A percentile compares a stretch with the other conserved stretches of the same genome.
Conservation (phyloP, 1,140 invertebrate species). For the Drosophila nigromelanica region DNA sequence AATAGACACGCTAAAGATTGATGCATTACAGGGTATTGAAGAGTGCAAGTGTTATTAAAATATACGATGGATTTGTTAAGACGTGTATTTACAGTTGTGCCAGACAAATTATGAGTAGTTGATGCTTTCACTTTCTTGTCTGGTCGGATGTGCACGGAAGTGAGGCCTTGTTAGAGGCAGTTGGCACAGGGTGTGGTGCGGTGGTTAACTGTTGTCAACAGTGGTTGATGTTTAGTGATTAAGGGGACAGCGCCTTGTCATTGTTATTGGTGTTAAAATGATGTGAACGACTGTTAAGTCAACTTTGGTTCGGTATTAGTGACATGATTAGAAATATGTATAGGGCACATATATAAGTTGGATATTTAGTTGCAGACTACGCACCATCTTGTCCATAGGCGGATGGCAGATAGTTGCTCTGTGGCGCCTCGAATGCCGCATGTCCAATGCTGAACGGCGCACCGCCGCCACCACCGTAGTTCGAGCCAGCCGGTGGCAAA, state of each 20-base stretch:
- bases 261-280: slow-evolving; percentile 31
- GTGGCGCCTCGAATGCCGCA: slow-evolving; percentile 77
- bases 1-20: slow-evolving; percentile 15
- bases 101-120: slow-evolving; percentile 48
- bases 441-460: slow-evolving; percentile 75
- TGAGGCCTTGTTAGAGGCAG: slow-evolving; percentile 30
- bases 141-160: slow-evolving; percentile 46
- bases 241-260: slow-evolving; percentile 30
- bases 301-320: slow-evolving; percentile 10
- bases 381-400: slow-evolving; percentile 81
- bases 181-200: background rate
- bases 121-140: slow-evolving; percentile 72
- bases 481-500: slow-evolving; percentile 68
- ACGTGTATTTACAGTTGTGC: slow-evolving; percentile 61
- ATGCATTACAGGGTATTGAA: background rate
- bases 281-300: slow-evolving; percentile 8
- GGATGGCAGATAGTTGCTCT: slow-evolving; percentile 78
- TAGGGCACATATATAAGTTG: slow-evolving; percentile 21
- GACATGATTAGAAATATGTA: slow-evolving; percentile 31
- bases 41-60: slow-evolving; percentile 1
- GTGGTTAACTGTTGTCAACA: background rate
- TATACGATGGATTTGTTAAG: slow-evolving; percentile 22
- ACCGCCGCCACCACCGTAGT: slow-evolving; percentile 59
- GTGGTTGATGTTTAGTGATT: background rate
- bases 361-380: slow-evolving; percentile 38